Evolutionary conservation across 2,797 vertebrate genomes (phyloP), one percentile per base, ranked within the genome.

Genomic region (Melanotaenia trifasciata): DNA sequence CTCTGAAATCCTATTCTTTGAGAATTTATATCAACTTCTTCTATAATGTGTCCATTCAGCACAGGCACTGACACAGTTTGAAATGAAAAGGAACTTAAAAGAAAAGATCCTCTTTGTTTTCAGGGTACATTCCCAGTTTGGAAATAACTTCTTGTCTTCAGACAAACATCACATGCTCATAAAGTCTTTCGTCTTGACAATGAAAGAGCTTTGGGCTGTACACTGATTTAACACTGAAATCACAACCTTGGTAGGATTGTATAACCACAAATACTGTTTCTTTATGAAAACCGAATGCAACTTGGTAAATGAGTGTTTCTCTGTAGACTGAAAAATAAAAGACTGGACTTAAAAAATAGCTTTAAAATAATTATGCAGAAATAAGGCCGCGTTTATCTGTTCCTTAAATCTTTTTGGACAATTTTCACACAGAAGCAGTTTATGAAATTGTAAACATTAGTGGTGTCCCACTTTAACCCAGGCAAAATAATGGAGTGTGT

Each of bases 81-180:
- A 35, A 68, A 58, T 35, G 57, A 56, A 66, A 60, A 26, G 36
- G 63, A 33, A 28, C 35, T 67, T 54, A 32, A 56, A 56, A n/a
- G 26, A 26, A 54, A 53, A 45, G 36, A 45, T 60, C 30, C 32
- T 50, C 43, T 47, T 67, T 47, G 51, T 56, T 67, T 78, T 53
- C 66, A 67, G 64, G 74, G 59, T 56, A 47, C 70, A 72, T 75
- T 87, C 70, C 60, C 67, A 61, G 43, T 85, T 76, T 72, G 58
- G 61, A 80, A 76, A 72, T 73, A 47, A 83, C 70, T 83, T 79
- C 14, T 64, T 74, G 60, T 79, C 70, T 75, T 68, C 56, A 85
- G 74, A 87, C 74, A 87, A 86, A 90, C 79, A 83, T 89, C 84
- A 86, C 90, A 84, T 87, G 76, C 61, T 89, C 54, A 58, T 58